Evolutionary conservation across 2,113 vertebrate species (phyloP).

Genomic region (Anthoscopus minutus): DNA sequence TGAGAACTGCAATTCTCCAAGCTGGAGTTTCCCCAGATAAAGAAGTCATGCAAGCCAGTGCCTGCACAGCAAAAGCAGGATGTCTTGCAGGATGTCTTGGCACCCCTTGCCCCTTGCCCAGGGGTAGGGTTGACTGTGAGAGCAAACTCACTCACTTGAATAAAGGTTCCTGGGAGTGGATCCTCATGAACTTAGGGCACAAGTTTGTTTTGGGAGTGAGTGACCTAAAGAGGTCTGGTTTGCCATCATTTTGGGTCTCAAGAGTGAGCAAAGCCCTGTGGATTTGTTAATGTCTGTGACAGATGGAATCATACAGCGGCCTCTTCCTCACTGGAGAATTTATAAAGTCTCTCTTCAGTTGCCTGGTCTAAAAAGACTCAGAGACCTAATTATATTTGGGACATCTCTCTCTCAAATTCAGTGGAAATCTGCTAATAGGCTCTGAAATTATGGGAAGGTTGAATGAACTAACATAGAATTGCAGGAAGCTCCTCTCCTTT

Average conservation of each 20-base stretch:
- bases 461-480: background rate
- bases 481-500: background rate
- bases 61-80: background rate
- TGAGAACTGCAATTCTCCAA: background rate
- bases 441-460: background rate
- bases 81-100: accelerated
- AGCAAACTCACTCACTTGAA: background rate
- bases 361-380: background rate
- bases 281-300: background rate
- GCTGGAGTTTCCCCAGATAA: background rate
- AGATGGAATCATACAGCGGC: accelerated
- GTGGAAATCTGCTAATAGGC: background rate
- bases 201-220: background rate
- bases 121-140: background rate
- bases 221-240: background rate
- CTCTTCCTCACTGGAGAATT: background rate
- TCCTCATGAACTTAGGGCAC: background rate
- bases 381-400: background rate
- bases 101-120: background rate
- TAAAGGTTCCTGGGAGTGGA: background rate
- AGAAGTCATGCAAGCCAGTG: background rate
- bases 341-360: background rate
- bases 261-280: background rate
- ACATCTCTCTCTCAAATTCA: background rate
- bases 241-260: background rate